These are phyloP conservation scores for Sterrhoptilus dennistouni DNA, from an alignment of 2,113 vertebrate species.

Conservation along the genomic window DNA sequence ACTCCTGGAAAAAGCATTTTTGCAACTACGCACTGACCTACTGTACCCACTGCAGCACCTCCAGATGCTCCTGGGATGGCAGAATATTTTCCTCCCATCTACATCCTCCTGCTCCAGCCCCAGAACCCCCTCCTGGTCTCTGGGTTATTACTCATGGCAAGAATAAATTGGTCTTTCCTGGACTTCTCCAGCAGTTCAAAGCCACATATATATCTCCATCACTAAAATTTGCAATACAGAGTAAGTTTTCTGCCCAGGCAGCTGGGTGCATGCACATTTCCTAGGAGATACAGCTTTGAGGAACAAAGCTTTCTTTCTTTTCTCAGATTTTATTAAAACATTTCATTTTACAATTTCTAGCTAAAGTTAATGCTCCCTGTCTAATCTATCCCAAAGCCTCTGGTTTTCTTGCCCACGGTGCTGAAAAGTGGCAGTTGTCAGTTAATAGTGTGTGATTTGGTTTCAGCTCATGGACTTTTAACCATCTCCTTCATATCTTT, in stretches of 20 bases:
- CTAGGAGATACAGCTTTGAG: not conserved
- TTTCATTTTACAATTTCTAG: not conserved
- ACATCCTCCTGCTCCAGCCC: not conserved
- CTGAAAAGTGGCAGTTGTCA: not conserved
- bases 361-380: not conserved
- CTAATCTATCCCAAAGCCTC: not conserved
- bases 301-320: not conserved
- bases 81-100: not conserved
- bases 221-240: not conserved
- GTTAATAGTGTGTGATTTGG: not conserved
- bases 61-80: too few relatives aligned
- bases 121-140: not conserved
- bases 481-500: not conserved
- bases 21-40: not conserved
- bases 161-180: not conserved
- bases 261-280: not conserved
- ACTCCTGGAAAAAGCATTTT: not conserved
- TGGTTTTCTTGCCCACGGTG: not conserved
- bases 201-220: fast-evolving
- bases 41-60: fast-evolving
- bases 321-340: not conserved
- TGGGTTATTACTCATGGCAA: not conserved
- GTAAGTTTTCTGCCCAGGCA: not conserved
- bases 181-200: not conserved
- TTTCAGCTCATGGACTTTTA: not conserved